Percentiles rank a stretch among this genome's conserved stretches.
These are phyloP conservation scores for Bothrops alternatus DNA, from an alignment of 2,797 vertebrate species.

Conservation along the genomic window DNA sequence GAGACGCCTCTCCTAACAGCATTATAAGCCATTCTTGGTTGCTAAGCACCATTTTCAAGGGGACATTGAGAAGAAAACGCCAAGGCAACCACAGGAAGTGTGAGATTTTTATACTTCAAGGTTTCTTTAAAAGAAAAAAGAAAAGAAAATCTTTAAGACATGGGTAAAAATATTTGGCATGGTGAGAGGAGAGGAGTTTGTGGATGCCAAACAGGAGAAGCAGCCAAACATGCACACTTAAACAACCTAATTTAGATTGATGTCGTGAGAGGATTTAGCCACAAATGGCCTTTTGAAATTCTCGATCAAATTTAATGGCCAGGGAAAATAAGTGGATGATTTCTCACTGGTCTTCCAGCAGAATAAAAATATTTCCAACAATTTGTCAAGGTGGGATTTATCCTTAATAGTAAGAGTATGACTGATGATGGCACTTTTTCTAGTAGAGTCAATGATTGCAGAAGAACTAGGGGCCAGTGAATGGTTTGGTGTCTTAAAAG, in stretches of 20 bases:
- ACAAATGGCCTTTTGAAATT: neutral
- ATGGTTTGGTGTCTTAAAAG: neutral
- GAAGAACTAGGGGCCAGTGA: neutral
- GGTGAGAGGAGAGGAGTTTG: neutral
- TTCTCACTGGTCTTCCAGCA: neutral
- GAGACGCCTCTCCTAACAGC: conserved; percentile 16
- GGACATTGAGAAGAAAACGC: conserved; percentile 15
- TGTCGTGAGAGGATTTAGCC: neutral
- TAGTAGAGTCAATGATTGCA: neutral
- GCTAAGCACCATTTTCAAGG: conserved; percentile 16
- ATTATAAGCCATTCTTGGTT: conserved; percentile 17
- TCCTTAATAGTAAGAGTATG: neutral
- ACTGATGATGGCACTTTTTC: neutral
- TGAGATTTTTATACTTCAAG: neutral
- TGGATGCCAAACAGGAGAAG: neutral
- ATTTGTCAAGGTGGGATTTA: neutral
- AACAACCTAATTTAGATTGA: neutral
- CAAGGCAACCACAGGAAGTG: conserved; percentile 21
- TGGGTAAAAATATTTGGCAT: neutral
- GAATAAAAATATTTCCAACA: neutral
- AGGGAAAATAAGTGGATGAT: neutral
- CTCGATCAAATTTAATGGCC: neutral
- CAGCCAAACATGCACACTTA: neutral
- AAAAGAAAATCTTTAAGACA: neutral
- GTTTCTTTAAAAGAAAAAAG: neutral